A percentile compares a stretch with the other conserved stretches of the same genome.
These are phyloP conservation scores for Carcina quercana DNA, from an alignment of 2,888 invertebrate genomes.

Conservation along the genomic window DNA sequence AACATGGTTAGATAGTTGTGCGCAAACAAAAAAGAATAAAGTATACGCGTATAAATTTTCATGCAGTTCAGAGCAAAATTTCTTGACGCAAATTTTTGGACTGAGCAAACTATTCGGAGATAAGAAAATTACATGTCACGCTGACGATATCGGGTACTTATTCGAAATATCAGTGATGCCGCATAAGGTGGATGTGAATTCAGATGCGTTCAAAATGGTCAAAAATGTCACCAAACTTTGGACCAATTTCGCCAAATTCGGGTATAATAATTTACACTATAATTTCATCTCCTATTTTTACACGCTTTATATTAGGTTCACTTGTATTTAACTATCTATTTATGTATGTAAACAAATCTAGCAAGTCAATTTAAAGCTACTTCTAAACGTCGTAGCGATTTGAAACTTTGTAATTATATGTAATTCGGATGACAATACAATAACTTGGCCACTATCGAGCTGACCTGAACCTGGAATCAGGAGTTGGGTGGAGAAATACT, in stretches of 20 bases:
- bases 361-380: no score
- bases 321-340: no score
- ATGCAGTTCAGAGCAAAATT: constrained; percentile 38
- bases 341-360: no score
- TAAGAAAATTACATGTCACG: constrained; percentile 26
- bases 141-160: constrained; percentile 40
- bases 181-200: constrained; percentile 23
- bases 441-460: no score
- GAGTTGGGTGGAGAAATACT: no score
- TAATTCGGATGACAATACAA: no score
- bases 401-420: no score
- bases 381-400: no score
- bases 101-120: constrained; percentile 16
- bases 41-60: constrained; percentile 41
- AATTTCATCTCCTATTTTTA: no score
- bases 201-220: constrained; percentile 32
- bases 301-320: no score
- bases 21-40: constrained; percentile 22
- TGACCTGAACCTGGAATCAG: no score
- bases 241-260: constrained; percentile 54
- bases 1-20: neutral
- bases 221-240: constrained; percentile 38
- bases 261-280: no score
- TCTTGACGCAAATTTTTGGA: constrained; percentile 22
- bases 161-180: constrained; percentile 25